Percentiles rank a stretch among this genome's conserved stretches.
Evolutionary conservation across 30 jellyfish, hydroid and myxozoan species (phyloP).

Genomic region (Kudoa iwatai): DNA sequence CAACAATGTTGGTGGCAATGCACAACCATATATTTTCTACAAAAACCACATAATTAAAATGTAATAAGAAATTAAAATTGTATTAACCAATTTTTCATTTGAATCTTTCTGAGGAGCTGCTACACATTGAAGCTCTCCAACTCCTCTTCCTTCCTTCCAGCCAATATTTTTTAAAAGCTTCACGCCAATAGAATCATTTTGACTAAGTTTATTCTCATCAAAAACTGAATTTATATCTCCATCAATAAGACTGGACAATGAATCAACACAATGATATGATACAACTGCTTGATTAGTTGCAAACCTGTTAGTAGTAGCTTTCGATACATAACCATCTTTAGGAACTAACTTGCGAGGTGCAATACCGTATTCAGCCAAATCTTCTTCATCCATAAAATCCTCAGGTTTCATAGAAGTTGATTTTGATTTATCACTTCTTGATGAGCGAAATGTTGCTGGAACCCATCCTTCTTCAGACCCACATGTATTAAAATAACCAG

Average conservation of each 20-base stretch:
- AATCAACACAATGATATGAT: background rate
- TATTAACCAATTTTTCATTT: no score
- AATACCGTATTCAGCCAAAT: constrained; percentile 45
- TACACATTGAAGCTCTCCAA: no score
- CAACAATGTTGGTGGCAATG: constrained; percentile 7
- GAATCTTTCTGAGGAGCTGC: no score
- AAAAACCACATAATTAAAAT: no score
- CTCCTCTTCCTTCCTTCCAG: constrained; percentile 94
- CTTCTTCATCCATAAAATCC: constrained; percentile 92
- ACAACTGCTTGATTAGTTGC: background rate
- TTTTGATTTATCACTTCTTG: constrained; percentile 9
- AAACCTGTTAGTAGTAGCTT: constrained; percentile 1
- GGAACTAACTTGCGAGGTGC: constrained; percentile 42
- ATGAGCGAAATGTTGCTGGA: constrained; percentile 45
- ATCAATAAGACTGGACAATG: constrained; percentile 31
- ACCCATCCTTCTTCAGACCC: constrained; percentile 93
- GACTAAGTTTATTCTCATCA: constrained; percentile 18
- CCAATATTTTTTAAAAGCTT: constrained; percentile 42
- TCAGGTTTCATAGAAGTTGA: constrained; percentile 13
- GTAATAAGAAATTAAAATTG: no score
- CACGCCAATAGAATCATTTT: constrained; percentile 28
- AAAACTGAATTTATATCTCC: constrained; percentile 34
- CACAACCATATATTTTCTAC: constrained; percentile 17
- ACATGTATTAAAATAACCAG: constrained; percentile 61
- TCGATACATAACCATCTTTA: constrained; percentile 4